Percentiles rank a stretch among this genome's conserved stretches.
These are phyloP conservation scores for Carterocephalus palaemon DNA, from an alignment of 2,888 invertebrate genomes.

Conservation along the genomic window DNA sequence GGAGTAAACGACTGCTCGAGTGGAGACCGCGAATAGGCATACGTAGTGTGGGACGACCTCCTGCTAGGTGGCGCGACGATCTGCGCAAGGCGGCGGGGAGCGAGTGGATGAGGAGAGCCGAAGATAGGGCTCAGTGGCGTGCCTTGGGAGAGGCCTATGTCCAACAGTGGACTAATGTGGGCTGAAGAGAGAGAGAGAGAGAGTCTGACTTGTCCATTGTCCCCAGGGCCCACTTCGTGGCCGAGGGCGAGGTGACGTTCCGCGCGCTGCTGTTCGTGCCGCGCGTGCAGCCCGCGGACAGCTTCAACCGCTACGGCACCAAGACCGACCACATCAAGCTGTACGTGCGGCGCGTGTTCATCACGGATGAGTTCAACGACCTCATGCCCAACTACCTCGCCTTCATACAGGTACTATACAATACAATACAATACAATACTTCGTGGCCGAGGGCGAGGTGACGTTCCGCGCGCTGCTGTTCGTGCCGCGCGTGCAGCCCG, in stretches of 20 bases:
- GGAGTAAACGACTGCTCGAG: no score
- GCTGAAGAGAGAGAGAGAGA: no score
- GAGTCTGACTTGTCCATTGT: no score
- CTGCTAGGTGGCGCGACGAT: no score
- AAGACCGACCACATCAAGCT: constrained; percentile 97
- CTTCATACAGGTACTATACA: constrained; percentile 93
- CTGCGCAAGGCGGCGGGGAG: no score
- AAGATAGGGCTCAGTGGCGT: no score
- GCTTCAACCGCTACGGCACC: constrained; percentile 97
- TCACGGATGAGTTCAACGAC: constrained; percentile 99
- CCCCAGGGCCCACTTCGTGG: constrained; percentile 91
- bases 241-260: constrained; percentile 99
- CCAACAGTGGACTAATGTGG: no score
- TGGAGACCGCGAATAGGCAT: no score
- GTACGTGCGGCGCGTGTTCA: constrained; percentile 98
- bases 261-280: constrained; percentile 97
- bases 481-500: constrained; percentile 93
- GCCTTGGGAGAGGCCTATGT: no score
- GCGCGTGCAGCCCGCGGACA: constrained; percentile 92
- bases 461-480: constrained; percentile 98
- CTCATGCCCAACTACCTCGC: constrained; percentile 99
- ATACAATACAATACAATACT: no score
- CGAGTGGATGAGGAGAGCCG: no score
- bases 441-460: constrained; percentile 99
- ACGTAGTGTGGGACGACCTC: no score